A percentile compares a stretch with the other conserved stretches of the same genome.
These are phyloP conservation scores for Crocuta crocuta DNA, from an alignment of 2,113 vertebrate species.

Conservation along the genomic window DNA sequence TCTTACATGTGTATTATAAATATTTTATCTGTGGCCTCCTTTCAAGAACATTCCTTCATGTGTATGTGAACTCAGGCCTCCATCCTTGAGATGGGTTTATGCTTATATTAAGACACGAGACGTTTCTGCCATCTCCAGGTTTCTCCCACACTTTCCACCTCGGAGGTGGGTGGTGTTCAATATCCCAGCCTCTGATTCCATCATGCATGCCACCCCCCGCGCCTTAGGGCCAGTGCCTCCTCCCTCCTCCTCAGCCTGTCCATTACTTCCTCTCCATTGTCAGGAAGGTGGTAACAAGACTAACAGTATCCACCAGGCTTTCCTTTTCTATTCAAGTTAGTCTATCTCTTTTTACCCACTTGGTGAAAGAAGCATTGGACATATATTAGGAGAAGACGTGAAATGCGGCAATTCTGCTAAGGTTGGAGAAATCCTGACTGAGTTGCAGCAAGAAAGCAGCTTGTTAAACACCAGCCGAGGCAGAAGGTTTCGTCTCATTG, in stretches of 20 bases:
- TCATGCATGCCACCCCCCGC: background rate
- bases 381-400: slow-evolving; percentile 72
- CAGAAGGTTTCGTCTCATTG: slow-evolving; percentile 87
- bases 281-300: background rate
- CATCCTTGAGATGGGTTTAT: background rate
- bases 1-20: background rate
- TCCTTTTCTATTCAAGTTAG: slow-evolving; percentile 35
- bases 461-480: slow-evolving; percentile 88
- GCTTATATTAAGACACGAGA: background rate
- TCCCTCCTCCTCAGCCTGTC: background rate
- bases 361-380: background rate
- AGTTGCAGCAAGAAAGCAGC: slow-evolving; percentile 85
- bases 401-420: slow-evolving; percentile 79
- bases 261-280: slow-evolving; percentile 8
- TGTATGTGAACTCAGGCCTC: background rate
- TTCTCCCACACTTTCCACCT: background rate
- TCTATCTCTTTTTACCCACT: slow-evolving; percentile 1
- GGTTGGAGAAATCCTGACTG: slow-evolving; percentile 84
- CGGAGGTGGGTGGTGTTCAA: background rate
- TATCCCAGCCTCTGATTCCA: background rate
- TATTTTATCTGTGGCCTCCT: background rate
- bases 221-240: background rate
- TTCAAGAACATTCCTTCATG: background rate
- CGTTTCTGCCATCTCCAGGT: background rate
- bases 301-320: background rate